These are phyloP conservation scores for Thamnophis elegans DNA, from an alignment of 2,797 vertebrate genomes.

Conservation along the genomic window DNA sequence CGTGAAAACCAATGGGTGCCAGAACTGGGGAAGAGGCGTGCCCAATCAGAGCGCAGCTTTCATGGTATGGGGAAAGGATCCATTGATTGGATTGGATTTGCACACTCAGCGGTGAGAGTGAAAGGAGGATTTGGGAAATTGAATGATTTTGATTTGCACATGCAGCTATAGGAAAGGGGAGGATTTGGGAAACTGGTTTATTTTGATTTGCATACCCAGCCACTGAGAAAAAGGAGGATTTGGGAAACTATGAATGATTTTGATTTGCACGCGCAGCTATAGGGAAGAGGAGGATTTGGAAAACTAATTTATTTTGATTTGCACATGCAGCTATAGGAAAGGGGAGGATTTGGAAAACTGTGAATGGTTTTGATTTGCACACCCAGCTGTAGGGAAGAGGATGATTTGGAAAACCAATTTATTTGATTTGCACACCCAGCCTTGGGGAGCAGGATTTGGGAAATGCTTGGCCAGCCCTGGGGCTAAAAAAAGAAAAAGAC, in stretches of 20 bases:
- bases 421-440: neutral
- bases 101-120: neutral
- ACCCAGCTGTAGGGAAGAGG: neutral
- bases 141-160: neutral
- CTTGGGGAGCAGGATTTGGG: neutral
- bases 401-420: neutral
- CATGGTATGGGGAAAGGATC: neutral
- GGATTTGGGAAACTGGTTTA: no score
- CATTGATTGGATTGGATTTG: neutral
- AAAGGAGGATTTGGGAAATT: no score
- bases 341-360: no score
- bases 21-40: neutral
- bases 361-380: neutral
- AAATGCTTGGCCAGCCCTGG: neutral
- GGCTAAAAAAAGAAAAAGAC: neutral
- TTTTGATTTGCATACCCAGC: no score
- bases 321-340: no score
- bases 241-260: neutral
- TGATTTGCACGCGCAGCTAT: no score
- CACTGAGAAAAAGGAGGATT: no score
- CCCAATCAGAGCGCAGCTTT: conserved; percentile 40
- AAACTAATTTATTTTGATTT: no score
- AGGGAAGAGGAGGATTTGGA: no score
- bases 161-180: neutral
- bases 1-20: neutral